phyloP scores from a whole-genome alignment of 2,888 invertebrate species.

The Eupithecia subfuscata region DNA sequence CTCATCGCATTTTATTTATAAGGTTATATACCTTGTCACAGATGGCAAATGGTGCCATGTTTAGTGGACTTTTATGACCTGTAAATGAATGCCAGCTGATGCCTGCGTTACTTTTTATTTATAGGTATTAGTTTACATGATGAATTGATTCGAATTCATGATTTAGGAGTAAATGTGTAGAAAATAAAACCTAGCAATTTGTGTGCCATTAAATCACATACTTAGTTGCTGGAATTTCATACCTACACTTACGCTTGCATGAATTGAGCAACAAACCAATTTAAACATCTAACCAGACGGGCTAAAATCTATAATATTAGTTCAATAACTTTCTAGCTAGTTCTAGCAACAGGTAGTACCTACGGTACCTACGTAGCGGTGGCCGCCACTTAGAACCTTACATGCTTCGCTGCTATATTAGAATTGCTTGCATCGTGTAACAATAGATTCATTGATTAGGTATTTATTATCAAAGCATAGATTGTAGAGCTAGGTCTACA shows the following conservation, averaged over 20 bases:
- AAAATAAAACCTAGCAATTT: no score
- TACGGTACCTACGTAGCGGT: not conserved
- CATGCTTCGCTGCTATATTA: not conserved
- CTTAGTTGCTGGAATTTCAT: no score
- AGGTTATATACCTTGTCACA: constrained; percentile 13
- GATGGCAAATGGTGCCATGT: constrained; percentile 20
- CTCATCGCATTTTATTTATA: constrained; percentile 18
- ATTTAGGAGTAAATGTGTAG: no score
- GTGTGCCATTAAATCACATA: no score
- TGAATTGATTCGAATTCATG: no score
- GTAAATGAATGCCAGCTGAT: constrained; percentile 27
- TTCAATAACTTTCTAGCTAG: not conserved
- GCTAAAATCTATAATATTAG: not conserved
- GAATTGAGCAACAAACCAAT: not conserved
- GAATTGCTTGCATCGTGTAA: not conserved
- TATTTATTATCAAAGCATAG: no score
- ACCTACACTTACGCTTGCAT: not conserved
- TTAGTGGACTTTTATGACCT: constrained; percentile 20
- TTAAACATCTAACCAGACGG: not conserved
- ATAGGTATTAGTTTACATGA: not conserved
- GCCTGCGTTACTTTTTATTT: not conserved
- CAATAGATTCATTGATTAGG: not conserved
- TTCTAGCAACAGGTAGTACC: not conserved
- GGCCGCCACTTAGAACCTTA: not conserved
- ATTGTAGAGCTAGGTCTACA: not conserved